Base-by-base conservation (phyloP, 30 jellyfish, hydroid and myxozoan genomes). In the Hydra vulgaris region DNA sequence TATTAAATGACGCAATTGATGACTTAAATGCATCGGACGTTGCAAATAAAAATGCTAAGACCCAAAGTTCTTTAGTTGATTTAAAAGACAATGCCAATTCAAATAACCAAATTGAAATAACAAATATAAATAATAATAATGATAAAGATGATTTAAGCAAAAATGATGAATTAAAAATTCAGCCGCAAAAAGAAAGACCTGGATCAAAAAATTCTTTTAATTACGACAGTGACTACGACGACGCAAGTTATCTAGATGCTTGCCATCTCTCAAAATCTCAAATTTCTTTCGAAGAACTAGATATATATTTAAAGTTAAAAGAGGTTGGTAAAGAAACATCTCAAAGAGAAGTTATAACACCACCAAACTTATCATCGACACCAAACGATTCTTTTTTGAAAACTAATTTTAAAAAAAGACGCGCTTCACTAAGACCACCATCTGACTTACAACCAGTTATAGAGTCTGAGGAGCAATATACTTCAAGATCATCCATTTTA, bases 171-270 rank as follows among this genome's bases (percentile, higher is more conserved):
- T n/a, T n/a, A n/a, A 40, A 40, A 40, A 40, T 3, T 40, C 61
- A 3, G 61, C 61, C n/a, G n/a, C n/a, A n/a, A n/a, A n/a, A 40
- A 40, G 12, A 40, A 40, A 40, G 61, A 40, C 61, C 61, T 40
- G 53, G 72, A 23, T 17, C 73, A 27, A 75, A 25, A 26, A 70
- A 26, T 15, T 17, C 66, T 8, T 75, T 75, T 27, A 21, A 20
- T 21, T 75, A 75, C 66, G 83, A 75, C 83, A 75, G 83, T 75
- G 83, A 75, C 21, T 75, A 75, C 26, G 83, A 75, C 23, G 83
- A 75, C 16, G 83, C 83, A 20, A 75, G 83, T 75, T 75, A 75
- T 75, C 71, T 75, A 0, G 71, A 75, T 71, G 83, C 83, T 25
- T 75, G 83, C 73, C 72, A 66, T 0, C 16, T 75, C 1, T 75